Base-by-base conservation (phyloP, 2,113 vertebrate species). In the Heterochromis multidens region DNA sequence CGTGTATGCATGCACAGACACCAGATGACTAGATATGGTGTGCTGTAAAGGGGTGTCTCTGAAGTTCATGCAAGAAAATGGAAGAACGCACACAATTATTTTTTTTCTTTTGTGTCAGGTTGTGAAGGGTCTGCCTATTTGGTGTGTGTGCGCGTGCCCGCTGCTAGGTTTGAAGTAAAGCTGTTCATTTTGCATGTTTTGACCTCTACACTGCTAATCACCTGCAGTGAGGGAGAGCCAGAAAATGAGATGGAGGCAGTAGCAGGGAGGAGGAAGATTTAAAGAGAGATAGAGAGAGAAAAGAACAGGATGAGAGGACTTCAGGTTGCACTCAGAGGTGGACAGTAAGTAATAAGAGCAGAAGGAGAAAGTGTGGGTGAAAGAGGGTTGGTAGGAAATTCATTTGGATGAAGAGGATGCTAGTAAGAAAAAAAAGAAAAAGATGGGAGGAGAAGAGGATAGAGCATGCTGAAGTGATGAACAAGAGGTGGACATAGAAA, bases 201-300 rank as follows among this genome's bases (percentile, higher is more conserved):
- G 90, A 93, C 93, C 92, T 91, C 87, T 65, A 65, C 57, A 37
- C 49, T 62, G 86, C 88, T 94, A 91, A 92, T 92, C 87, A 88
- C 81, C 72, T 72, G 77, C 72, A 70, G 76, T 76, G 78, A 86
- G 76, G 27, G 29, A 59, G 77, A 78, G 81, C 6, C 10, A 49
- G 87, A 77, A 81, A 89, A 85, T 80, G 74, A 88, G 91, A 85
- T 82, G 56, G 62, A 83, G 35, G 62, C 62, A 85, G 54, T 19
- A 54, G 65, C 76, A 78, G 21, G 76, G 4, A 27, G 65, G 67
- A 52, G 63, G n/a, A 56, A 27, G 84, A 88, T 80, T 82, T 85
- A 37, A 77, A 81, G 60, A 63, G 14, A 56, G 33, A 83, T 21
- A 65, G 14, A 9, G 10, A 35, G 77, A 76, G 25, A 29, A 61